Percentiles rank a stretch among this genome's conserved stretches.
Evolutionary conservation across 2,797 vertebrate species (phyloP).

Genomic region (Rhodeus uyekii): DNA sequence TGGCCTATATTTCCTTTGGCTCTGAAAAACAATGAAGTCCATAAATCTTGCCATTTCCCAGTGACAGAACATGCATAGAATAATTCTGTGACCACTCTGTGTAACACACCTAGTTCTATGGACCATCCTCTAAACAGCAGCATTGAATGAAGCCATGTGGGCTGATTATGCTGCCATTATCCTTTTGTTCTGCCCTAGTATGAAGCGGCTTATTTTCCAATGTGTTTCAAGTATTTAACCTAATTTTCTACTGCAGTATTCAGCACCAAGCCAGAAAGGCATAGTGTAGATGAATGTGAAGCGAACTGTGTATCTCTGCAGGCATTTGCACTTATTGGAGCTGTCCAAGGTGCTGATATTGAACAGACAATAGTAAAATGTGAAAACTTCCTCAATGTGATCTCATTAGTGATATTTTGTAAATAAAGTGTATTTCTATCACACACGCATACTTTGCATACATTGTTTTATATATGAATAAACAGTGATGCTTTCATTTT

Average conservation of each 20-base stretch:
- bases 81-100: constrained; percentile 47
- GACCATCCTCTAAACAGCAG: constrained; percentile 10
- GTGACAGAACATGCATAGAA: constrained; percentile 43
- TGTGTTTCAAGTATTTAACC: constrained; percentile 30
- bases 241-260: constrained; percentile 9
- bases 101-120: constrained; percentile 41
- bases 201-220: constrained; percentile 15
- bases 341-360: constrained; percentile 26
- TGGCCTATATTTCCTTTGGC: constrained; percentile 42
- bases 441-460: too few relatives aligned
- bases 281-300: not conserved
- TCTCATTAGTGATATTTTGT: not conserved
- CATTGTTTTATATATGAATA: not conserved
- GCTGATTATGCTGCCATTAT: not conserved
- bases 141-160: not conserved
- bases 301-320: not conserved
- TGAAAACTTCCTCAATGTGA: not conserved
- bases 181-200: constrained; percentile 24
- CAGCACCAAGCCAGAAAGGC: not conserved
- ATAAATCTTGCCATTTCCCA: constrained; percentile 54
- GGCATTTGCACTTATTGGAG: not conserved
- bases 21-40: constrained; percentile 51
- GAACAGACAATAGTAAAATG: not conserved
- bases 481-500: not conserved
- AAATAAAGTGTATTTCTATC: not conserved